Conservation (phyloP, 2,888 invertebrate species). For the Miltochrista miniata region DNA sequence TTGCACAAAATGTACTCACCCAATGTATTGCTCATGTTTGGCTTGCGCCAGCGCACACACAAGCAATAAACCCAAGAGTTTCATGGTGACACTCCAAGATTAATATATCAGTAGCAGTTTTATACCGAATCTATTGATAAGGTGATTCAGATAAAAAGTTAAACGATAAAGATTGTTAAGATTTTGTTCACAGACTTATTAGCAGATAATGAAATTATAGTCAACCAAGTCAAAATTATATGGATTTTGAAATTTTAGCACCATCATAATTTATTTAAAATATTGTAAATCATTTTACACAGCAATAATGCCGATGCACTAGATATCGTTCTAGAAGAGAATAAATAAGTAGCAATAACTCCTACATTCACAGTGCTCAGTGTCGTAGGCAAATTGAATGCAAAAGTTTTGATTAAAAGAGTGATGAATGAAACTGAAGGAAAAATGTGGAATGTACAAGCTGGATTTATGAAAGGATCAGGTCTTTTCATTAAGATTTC, state of each 20-base stretch:
- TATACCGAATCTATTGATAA: constrained; percentile 22
- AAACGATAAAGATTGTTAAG: background rate
- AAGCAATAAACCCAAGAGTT: constrained; percentile 43
- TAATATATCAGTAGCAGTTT: constrained; percentile 7
- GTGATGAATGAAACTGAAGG: no score
- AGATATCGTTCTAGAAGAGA: no score
- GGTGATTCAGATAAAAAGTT: background rate
- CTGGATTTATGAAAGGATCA: no score
- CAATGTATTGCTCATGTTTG: constrained; percentile 64
- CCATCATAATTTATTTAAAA: no score
- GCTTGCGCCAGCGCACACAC: constrained; percentile 52
- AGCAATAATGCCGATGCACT: no score
- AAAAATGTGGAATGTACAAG: no score
- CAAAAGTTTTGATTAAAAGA: no score
- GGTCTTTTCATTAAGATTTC: no score
- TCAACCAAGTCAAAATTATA: background rate
- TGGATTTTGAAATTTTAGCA: background rate
- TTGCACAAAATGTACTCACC: constrained; percentile 42
- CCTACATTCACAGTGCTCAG: no score
- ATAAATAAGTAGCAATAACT: no score
- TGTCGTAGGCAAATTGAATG: no score
- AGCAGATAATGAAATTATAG: background rate
- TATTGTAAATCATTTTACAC: no score
- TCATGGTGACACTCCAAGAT: constrained; percentile 41
- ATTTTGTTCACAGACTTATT: background rate